Evolutionary conservation across 2,888 invertebrate genomes (phyloP), one percentile per base, ranked within the genome.

Genomic region (Polydesmus complanatus): DNA sequence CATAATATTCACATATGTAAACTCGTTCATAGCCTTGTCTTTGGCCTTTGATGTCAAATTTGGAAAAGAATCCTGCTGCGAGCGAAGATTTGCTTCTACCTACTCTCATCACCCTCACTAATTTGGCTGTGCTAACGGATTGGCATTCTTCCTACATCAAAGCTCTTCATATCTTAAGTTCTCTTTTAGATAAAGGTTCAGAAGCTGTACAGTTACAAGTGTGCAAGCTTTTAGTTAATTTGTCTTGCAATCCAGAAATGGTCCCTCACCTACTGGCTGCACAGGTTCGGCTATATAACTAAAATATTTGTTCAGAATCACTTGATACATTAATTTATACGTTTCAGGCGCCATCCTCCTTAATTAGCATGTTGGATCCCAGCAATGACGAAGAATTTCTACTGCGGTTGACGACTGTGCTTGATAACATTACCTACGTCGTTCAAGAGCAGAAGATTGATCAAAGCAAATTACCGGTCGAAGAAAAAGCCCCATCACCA

Each of bases 181-280:
- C 71, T 23, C 68, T 78, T 22, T 70, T 79, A 37, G 77, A 78
- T 65, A 70, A 69, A 54, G 71, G 70, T 18, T 72, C 71, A 56
- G 68, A 71, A 3, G 72, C 73, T 21, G 69, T 78, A 22, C 74
- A 74, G 64, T 69, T 79, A 21, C 79, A 80, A 67, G 74, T 79
- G 1, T 71, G 80, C 22, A 78, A 79, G 66, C 73, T 81, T 27
- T 73, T 81, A 51, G 79, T 80, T 59, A 81, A 81, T 69, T 70
- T 81, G 3, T 79, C 80, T 11, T 78, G 79, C 64, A 80, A 80
- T 70, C 73, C 77, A 63, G 78, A 78, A 63, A 77, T 81, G 76
- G 77, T 81, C 54, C 80, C 79, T 5, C 77, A 78, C 67, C 71
- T 81, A 48, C 70, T 81, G 55, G 79, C 79, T 62, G 78, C 80